Percentiles rank a stretch among this genome's conserved stretches.
Evolutionary conservation across 2,797 vertebrate species (phyloP).

Genomic region (Dicrostonyx torquatus): DNA sequence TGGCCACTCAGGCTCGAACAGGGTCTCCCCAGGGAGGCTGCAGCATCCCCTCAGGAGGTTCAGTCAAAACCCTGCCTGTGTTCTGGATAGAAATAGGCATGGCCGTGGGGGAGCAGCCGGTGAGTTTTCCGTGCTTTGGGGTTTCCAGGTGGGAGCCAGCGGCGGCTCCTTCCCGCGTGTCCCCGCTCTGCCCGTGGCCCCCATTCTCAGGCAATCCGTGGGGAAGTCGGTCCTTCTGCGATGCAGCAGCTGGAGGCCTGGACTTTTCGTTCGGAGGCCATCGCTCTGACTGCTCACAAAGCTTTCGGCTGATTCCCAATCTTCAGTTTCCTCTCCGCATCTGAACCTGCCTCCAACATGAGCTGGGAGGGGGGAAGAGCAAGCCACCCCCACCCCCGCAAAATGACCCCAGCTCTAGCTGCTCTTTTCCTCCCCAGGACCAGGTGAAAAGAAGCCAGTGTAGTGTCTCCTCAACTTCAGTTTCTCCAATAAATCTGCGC

Average conservation of each 20-base stretch:
- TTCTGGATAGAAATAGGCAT: neutral
- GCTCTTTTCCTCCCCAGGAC: neutral
- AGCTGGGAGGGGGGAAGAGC: neutral
- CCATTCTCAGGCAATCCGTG: neutral
- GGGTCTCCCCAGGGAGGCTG: neutral
- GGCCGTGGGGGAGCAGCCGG: neutral
- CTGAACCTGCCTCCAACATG: neutral
- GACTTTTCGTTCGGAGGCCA: neutral
- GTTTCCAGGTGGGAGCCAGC: slow-evolving; percentile 49
- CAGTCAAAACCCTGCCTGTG: neutral
- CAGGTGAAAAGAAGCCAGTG: neutral
- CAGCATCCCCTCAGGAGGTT: neutral
- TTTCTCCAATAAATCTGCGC: slow-evolving; percentile 85
- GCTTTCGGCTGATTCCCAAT: neutral
- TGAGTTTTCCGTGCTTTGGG: neutral
- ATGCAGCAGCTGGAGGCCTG: neutral
- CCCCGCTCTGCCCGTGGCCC: neutral
- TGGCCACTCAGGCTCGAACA: neutral
- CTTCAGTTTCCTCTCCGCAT: neutral
- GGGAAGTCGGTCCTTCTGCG: neutral
- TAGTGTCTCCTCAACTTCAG: slow-evolving; percentile 68
- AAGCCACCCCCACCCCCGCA: neutral
- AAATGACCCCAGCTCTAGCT: neutral
- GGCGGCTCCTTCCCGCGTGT: neutral
- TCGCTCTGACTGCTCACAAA: neutral